Conservation (phyloP, 2,113 vertebrate genomes). For the Nothobranchius furzeri region DNA sequence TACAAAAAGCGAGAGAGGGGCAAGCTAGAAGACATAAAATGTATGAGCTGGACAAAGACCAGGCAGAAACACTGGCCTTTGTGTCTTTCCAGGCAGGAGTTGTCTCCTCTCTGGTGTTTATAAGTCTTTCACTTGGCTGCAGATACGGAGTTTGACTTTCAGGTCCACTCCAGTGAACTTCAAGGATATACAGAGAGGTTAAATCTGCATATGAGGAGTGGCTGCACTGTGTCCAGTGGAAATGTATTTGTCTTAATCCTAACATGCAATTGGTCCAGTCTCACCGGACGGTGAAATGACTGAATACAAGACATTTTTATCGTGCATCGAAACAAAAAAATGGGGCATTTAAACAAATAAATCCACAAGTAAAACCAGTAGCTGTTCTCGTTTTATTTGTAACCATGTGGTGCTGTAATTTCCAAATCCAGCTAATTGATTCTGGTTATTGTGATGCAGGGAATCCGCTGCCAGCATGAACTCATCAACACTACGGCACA, state of each 20-base stretch:
- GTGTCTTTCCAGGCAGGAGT: slow-evolving; percentile 37
- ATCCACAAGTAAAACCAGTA: slow-evolving; percentile 24
- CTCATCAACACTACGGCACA: slow-evolving; percentile 47
- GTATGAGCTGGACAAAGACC: slow-evolving; percentile 8
- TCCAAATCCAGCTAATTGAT: slow-evolving; percentile 57
- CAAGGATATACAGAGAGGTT: slow-evolving; percentile 34
- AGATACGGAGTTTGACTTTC: slow-evolving; percentile 40
- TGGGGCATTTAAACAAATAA: background rate
- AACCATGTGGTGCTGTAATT: slow-evolving; percentile 43
- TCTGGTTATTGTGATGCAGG: slow-evolving; percentile 37
- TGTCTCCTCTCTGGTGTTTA: slow-evolving; percentile 37
- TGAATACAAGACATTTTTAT: background rate
- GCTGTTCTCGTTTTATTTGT: slow-evolving; percentile 38
- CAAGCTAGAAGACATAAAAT: slow-evolving; percentile 31
- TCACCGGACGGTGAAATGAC: background rate
- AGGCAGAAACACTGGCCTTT: slow-evolving; percentile 26
- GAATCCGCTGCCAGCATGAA: slow-evolving; percentile 39
- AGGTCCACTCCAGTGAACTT: slow-evolving; percentile 43
- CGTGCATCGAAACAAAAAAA: background rate
- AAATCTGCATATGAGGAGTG: slow-evolving; percentile 25
- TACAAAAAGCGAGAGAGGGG: slow-evolving; percentile 8
- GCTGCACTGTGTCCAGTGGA: background rate
- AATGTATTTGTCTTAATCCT: background rate
- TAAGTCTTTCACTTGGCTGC: slow-evolving; percentile 39
- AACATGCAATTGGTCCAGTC: background rate